These are phyloP conservation scores for Actinopyga echinites DNA, from an alignment of 53 echinoderm and acorn worm genomes.

Conservation along the genomic window DNA sequence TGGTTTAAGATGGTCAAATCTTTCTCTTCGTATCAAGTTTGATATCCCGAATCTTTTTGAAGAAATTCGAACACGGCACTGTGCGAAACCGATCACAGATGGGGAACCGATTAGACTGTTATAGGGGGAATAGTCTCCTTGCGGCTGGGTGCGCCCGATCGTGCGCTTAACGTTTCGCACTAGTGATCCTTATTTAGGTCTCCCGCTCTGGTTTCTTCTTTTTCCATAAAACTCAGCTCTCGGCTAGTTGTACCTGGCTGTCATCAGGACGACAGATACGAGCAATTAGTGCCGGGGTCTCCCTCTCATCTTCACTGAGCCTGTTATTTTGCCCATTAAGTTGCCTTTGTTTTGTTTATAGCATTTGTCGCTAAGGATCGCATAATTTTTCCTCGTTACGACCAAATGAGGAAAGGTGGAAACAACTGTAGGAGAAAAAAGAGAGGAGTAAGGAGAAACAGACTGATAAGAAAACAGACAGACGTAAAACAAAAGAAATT, in stretches of 20 bases:
- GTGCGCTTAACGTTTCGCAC: constrained; percentile 31
- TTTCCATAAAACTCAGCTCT: no score
- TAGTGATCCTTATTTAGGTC: constrained; percentile 30
- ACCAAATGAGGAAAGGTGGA: not conserved
- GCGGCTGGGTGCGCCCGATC: constrained; percentile 28
- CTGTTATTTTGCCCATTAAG: constrained; percentile 34
- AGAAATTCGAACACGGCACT: no score
- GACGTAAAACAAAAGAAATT: constrained; percentile 25
- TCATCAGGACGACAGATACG: constrained; percentile 26
- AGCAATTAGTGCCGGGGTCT: constrained; percentile 28
- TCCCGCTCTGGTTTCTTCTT: not conserved
- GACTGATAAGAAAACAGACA: no score
- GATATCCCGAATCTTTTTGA: no score
- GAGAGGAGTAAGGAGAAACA: not conserved
- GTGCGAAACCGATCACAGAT: constrained; percentile 18
- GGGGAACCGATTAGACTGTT: constrained; percentile 22
- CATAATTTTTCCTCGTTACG: constrained; percentile 30
- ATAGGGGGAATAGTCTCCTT: not conserved
- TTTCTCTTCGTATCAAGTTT: no score
- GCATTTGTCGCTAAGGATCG: constrained; percentile 37
- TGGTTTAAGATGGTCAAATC: no score
- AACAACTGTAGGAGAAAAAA: not conserved
- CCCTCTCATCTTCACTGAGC: constrained; percentile 13
- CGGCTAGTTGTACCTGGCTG: constrained; percentile 19
- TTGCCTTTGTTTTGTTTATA: constrained; percentile 37